These are phyloP conservation scores for Lepetodrilus schrolli DNA, from an alignment of 2,888 invertebrate genomes.

Conservation along the genomic window DNA sequence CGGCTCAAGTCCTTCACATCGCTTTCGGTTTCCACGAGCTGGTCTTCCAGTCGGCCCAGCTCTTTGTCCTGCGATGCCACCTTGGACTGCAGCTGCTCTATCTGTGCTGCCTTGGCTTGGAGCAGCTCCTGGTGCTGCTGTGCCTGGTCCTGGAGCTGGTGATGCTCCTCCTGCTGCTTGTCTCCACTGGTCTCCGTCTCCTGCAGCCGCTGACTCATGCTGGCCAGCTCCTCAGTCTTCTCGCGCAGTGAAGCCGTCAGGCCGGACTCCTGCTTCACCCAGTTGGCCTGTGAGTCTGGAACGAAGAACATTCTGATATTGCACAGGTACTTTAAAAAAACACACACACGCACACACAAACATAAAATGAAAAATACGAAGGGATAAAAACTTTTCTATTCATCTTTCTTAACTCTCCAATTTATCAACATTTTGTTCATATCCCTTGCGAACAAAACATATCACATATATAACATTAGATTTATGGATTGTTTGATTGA, in stretches of 20 bases:
- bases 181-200: neutral
- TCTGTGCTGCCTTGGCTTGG: neutral
- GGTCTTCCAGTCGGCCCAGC: conserved; percentile 10
- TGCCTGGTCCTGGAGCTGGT: neutral
- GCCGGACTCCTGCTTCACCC: neutral
- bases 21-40: neutral
- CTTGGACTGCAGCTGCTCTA: neutral
- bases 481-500: no score
- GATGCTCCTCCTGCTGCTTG: conserved; percentile 26
- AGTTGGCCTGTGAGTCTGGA: conserved; percentile 6
- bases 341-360: no score
- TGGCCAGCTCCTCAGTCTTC: neutral
- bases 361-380: no score
- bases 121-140: conserved; percentile 15
- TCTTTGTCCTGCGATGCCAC: conserved; percentile 8
- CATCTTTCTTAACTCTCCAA: no score
- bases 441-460: no score
- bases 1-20: conserved; percentile 11
- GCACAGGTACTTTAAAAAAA: no score
- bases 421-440: no score
- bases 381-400: no score
- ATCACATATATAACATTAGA: no score
- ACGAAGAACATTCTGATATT: neutral
- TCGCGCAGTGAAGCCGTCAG: neutral
- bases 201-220: neutral